Evolutionary conservation across 2,888 invertebrate species (phyloP).

Genomic region (Eudemis profundana): DNA sequence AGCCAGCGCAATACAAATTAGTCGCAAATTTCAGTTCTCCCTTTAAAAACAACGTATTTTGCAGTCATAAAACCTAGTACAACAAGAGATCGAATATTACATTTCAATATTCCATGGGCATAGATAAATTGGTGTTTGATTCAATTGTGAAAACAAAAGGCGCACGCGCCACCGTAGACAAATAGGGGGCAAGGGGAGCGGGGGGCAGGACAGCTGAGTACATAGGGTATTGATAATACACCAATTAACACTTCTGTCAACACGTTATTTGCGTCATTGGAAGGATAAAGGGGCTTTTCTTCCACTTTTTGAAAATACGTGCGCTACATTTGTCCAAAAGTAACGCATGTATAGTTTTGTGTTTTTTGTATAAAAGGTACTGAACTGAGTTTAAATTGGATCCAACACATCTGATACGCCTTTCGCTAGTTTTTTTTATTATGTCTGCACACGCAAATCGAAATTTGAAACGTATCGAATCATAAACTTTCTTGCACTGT

Average conservation of each 20-base stretch:
- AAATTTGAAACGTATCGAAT: no score
- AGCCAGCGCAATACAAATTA: not conserved
- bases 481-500: no score
- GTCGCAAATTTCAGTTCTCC: not conserved
- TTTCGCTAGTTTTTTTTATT: no score
- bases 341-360: no score
- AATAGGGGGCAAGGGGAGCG: not conserved
- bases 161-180: constrained; percentile 35
- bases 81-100: not conserved
- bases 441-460: no score
- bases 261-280: constrained; percentile 24
- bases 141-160: constrained; percentile 20
- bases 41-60: not conserved
- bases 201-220: constrained; percentile 23
- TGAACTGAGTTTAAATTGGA: not conserved
- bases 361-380: no score
- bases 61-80: constrained; percentile 3
- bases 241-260: constrained; percentile 21
- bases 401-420: not conserved
- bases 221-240: constrained; percentile 35
- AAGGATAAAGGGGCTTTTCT: constrained; percentile 23
- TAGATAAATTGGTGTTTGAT: constrained; percentile 18
- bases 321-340: not conserved
- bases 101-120: constrained; percentile 4
- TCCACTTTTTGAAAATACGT: not conserved